Conservation (phyloP, 2,113 vertebrate species). For the Zosterops lateralis region DNA sequence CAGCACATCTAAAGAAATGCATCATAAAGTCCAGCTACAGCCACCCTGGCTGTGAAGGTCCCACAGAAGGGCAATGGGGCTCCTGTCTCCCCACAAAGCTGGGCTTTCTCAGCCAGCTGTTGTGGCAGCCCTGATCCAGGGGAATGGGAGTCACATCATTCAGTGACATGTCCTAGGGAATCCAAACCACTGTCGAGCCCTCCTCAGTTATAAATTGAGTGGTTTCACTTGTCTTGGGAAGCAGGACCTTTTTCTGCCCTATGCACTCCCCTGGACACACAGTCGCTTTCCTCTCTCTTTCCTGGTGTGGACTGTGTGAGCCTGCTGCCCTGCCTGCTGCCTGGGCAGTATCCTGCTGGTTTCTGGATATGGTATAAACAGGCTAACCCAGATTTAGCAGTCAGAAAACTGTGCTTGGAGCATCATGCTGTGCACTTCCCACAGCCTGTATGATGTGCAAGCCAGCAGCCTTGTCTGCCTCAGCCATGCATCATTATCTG, state of each 20-base stretch:
- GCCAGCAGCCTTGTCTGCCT: neutral
- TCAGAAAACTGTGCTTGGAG: neutral
- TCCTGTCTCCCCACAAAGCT: neutral
- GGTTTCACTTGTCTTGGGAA: neutral
- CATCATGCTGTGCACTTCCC: neutral
- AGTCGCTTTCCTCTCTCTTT: neutral
- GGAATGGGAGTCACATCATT: neutral
- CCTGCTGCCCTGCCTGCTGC: neutral
- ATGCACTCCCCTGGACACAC: accelerated
- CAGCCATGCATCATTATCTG: neutral
- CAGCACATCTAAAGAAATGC: neutral
- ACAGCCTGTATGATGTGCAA: neutral
- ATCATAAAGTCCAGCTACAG: neutral
- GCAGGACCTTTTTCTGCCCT: neutral
- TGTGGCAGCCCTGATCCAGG: neutral
- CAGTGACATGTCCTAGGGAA: neutral
- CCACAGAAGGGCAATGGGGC: neutral
- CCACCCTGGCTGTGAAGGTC: neutral
- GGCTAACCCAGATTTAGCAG: neutral
- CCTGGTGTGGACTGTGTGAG: neutral
- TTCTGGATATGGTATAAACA: neutral
- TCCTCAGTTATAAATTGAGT: neutral
- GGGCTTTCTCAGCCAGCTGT: neutral
- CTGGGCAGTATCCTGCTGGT: neutral
- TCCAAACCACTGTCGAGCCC: neutral